Evolutionary conservation across 1,140 invertebrate genomes (phyloP), one percentile per base, ranked within the genome.

Genomic region (Rhyacophila brunnea): DNA sequence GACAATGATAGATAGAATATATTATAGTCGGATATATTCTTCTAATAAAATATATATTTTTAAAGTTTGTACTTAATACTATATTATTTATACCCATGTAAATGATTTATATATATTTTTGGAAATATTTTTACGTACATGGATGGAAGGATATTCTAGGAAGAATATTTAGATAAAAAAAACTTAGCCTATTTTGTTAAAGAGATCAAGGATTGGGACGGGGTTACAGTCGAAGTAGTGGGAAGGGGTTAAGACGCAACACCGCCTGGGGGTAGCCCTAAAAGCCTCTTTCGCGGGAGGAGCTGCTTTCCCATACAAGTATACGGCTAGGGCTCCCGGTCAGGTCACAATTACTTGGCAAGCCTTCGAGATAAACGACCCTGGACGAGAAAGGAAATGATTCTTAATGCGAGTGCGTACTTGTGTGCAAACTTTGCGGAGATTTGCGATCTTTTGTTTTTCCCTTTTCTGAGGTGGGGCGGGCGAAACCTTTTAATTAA

Each of bases 371-470:
- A 17, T 17, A 36, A 56, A 47, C 38, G 40, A 44, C 38, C 52
- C 52, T 13, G 28, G 50, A 35, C 49, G 34, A 34, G 35, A 64
- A 64, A 46, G 57, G 40, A 64, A 60, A 53, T 47, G 59, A 50
- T 50, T 36, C 44, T 50, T 63, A 63, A 55, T 58, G 55, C 40
- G 50, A 63, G 32, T 56, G 19, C 52, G 35, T 47, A 59, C 52
- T 64, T 59, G 57, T 56, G 40, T 44, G 57, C 9, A 20, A 55
- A 42, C 19, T 64, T 57, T 43, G 57, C 48, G 36, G 58, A 60
- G 62, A 61, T 65, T 65, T 65, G 62, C 56, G 62, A 58, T 65
- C 62, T 65, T 65, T 64, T 64, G 58, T 64, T 64, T 64, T 64
- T 53, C 10, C 28, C 32, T 36, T 40, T 28, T 15, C 10, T 32